Percentiles rank a stretch among this genome's conserved stretches.
These are phyloP conservation scores for Bradynema listronoti DNA, from an alignment of 1,140 invertebrate genomes.

Conservation along the genomic window DNA sequence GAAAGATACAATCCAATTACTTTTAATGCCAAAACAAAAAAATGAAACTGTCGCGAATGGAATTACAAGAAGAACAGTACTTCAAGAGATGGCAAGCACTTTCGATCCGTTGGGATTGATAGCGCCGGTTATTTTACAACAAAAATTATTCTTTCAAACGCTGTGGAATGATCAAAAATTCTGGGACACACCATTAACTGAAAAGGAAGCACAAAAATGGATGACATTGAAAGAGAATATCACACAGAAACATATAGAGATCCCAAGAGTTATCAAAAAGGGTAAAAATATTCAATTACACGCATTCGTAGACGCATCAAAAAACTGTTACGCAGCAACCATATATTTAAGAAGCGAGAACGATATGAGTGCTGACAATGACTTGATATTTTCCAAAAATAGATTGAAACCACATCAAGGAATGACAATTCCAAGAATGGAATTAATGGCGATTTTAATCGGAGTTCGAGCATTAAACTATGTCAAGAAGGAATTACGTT, in stretches of 20 bases:
- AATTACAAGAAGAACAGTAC: conserved; percentile 16
- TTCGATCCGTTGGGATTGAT: conserved; percentile 30
- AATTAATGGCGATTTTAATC: conserved; percentile 18
- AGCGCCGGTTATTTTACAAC: conserved; percentile 14
- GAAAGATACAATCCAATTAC: not conserved
- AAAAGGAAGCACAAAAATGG: not conserved
- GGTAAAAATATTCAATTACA: conserved; percentile 12
- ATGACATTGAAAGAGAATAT: not conserved
- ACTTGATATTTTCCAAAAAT: conserved; percentile 20
- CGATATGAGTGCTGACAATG: not conserved
- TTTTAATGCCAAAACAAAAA: not conserved
- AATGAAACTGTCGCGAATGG: not conserved
- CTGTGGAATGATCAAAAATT: conserved; percentile 22
- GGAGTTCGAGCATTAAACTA: not conserved
- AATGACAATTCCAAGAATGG: conserved; percentile 25
- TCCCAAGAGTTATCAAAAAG: not conserved
- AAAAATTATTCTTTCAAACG: conserved; percentile 27
- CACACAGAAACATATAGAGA: not conserved
- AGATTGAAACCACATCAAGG: conserved; percentile 16
- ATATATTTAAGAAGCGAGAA: conserved; percentile 11
- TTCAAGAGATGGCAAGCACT: conserved; percentile 5
- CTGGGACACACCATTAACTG: conserved; percentile 3
- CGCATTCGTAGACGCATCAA: conserved; percentile 26
- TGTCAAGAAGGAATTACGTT: conserved; percentile 8
- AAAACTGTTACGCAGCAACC: conserved; percentile 13